Evolutionary conservation across 2,797 vertebrate species (phyloP), one percentile per base, ranked within the genome.

Genomic region (Aldrovandia affinis): DNA sequence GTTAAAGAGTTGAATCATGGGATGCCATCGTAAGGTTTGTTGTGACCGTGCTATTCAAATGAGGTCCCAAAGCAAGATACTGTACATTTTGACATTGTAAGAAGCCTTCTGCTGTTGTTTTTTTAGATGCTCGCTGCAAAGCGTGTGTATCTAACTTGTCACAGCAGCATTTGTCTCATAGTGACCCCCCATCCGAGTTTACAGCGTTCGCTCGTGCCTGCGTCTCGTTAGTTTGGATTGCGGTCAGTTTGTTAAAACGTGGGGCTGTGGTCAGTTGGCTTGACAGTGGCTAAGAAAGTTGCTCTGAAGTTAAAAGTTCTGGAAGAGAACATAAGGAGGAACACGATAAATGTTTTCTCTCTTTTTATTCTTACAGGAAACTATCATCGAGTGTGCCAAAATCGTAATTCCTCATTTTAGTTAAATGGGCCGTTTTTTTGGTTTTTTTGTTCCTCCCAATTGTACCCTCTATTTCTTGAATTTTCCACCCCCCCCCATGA

Each of bases 1-100:
- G 94, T 95, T 94, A 91, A 93, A 91, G 90, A 91, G 91, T 91
- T 89, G 93, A 92, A 95, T 96, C 95, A 96, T 94, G 93, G 94
- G 92, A 93, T 93, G 90, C 89, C 94, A 93, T 95, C 87, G 88
- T 89, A 86, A 92, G 87, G 92, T 93, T 73, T 93, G 92, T 90
- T 83, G 84, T 92, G 92, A 88, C 82, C 78, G 84, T 91, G 68
- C 92, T 92, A 89, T 90, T 91, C 50, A 57, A 55, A 83, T 47
- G 52, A 12, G 3, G 47, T 7, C 70, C 87, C 87, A 89, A 91
- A 90, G 88, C 82, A 87, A 93, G 88, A 84, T 44, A 25, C 90
- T 90, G 83, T 63, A 88, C 91, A 89, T 92, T 89, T 92, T 93
- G 92, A 86, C 87, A 90, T 85, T 89, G 87, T 84, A 83, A 86